These are phyloP conservation scores for Emys orbicularis DNA, from an alignment of 2,797 vertebrate species.

Conservation along the genomic window DNA sequence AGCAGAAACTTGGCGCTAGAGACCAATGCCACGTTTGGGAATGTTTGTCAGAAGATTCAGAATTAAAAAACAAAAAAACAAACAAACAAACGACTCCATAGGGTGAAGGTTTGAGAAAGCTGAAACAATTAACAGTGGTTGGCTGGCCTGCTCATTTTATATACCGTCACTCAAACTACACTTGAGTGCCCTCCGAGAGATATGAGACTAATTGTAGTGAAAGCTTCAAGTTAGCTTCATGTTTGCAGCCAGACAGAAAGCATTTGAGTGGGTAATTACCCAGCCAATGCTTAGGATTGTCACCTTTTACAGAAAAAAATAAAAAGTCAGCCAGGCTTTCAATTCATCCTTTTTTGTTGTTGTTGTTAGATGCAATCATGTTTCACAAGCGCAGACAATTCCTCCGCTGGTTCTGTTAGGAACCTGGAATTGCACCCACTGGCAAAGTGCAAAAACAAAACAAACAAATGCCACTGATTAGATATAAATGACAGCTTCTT, in stretches of 20 bases:
- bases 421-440: neutral
- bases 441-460: neutral
- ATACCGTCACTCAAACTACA: neutral
- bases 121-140: neutral
- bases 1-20: neutral
- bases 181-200: neutral
- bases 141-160: fast-evolving
- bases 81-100: neutral
- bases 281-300: neutral
- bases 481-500: neutral
- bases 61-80: neutral
- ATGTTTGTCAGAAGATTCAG: neutral
- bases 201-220: neutral
- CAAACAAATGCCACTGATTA: neutral
- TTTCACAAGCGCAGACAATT: neutral
- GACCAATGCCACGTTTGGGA: neutral
- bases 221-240: neutral
- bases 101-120: neutral
- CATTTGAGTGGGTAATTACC: neutral
- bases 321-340: neutral
- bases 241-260: neutral
- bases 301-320: no score
- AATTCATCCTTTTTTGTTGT: no score
- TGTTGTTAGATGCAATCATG: neutral
- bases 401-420: neutral